Evolutionary conservation across 2,113 vertebrate species (phyloP).

Genomic region (Apaloderma vittatum): DNA sequence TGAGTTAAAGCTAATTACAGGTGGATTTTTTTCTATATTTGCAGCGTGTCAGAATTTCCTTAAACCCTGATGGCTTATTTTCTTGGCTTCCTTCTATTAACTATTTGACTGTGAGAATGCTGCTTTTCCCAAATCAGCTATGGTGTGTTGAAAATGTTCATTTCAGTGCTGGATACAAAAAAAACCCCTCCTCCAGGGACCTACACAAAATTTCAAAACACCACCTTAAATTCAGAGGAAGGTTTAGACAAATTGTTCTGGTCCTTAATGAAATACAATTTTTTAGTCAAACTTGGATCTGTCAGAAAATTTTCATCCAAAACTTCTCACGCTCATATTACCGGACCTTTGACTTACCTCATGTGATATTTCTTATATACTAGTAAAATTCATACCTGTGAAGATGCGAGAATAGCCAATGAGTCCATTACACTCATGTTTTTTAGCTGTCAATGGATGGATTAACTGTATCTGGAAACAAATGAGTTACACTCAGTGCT

Average conservation of each 20-base stretch:
- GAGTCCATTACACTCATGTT: fast-evolving
- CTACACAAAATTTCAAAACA: not conserved
- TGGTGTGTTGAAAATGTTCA: not conserved
- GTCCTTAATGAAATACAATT: not conserved
- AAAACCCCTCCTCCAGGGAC: not conserved
- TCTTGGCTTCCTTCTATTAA: not conserved
- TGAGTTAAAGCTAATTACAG: fast-evolving
- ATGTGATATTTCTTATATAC: not conserved
- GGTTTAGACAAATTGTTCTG: not conserved
- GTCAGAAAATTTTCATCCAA: not conserved
- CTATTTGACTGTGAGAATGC: not conserved
- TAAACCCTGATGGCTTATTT: not conserved
- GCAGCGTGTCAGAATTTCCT: not conserved
- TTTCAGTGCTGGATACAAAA: not conserved
- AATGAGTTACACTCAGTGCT: not conserved
- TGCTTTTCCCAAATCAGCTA: not conserved
- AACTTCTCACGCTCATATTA: not conserved
- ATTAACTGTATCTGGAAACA: constrained; percentile 3
- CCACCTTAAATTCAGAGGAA: not conserved
- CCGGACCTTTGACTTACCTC: not conserved
- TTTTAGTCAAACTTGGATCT: not conserved
- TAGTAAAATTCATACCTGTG: not conserved
- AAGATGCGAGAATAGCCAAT: not conserved
- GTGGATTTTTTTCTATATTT: not conserved
- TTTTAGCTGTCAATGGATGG: not conserved